Evolutionary conservation across 92 coral and sea anemone species (phyloP).

Genomic region (Palythoa heliodiscus): DNA sequence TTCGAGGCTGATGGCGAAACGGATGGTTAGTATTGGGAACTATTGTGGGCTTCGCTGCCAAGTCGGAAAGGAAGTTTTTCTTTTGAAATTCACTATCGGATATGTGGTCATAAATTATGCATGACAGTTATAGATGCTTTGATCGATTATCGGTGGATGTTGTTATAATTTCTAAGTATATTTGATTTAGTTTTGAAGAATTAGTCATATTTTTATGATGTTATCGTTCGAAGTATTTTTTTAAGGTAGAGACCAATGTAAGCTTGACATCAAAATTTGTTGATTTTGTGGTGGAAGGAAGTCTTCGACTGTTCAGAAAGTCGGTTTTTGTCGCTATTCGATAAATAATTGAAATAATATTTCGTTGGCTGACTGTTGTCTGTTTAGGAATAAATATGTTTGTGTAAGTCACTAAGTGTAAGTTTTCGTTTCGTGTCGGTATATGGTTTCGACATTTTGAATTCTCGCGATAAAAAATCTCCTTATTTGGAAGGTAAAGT

Average conservation of each 20-base stretch:
- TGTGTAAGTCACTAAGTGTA: neutral
- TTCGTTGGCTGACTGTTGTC: no score
- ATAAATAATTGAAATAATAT: no score
- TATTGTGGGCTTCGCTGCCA: neutral
- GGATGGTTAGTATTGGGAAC: slow-evolving; percentile 34
- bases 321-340: no score
- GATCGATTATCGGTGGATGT: slow-evolving; percentile 20
- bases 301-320: neutral
- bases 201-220: slow-evolving; percentile 37
- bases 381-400: no score
- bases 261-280: neutral
- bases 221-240: neutral
- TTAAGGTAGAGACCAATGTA: neutral
- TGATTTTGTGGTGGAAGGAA: neutral
- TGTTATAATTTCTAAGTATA: neutral
- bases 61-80: slow-evolving; percentile 8
- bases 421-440: neutral
- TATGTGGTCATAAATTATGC: slow-evolving; percentile 42
- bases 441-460: neutral
- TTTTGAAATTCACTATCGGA: neutral
- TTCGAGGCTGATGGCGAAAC: neutral
- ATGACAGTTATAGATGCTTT: slow-evolving; percentile 9
- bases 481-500: slow-evolving; percentile 21
- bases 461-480: neutral
- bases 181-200: neutral